These are phyloP conservation scores for Dicyrtomina minuta DNA, from an alignment of 2,888 invertebrate genomes.

Conservation along the genomic window DNA sequence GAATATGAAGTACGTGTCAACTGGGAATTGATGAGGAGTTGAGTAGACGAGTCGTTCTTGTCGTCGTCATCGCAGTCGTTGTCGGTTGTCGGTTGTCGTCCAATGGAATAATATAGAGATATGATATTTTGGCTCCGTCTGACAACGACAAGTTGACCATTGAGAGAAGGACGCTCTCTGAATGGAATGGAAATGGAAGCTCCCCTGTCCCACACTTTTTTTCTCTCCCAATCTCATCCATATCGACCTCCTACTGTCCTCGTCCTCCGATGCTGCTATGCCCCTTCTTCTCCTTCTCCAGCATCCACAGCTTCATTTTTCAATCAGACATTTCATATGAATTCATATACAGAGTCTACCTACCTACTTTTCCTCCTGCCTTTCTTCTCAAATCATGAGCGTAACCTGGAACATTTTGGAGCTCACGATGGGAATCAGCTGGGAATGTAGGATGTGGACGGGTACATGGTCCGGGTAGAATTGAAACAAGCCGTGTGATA, in stretches of 20 bases:
- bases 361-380: background rate
- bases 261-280: too few species aligned
- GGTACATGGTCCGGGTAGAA: too few species aligned
- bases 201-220: constrained; percentile 5
- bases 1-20: constrained; percentile 31
- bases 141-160: constrained; percentile 36
- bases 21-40: constrained; percentile 30
- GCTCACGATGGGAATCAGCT: too few species aligned
- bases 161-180: background rate
- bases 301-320: constrained; percentile 35
- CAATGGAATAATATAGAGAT: constrained; percentile 14
- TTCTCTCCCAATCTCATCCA: background rate
- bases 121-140: constrained; percentile 18
- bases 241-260: constrained; percentile 34
- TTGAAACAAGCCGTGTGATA: too few species aligned
- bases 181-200: constrained; percentile 29
- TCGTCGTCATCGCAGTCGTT: too few species aligned
- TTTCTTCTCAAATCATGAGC: too few species aligned
- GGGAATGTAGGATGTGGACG: too few species aligned
- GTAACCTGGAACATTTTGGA: too few species aligned
- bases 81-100: background rate
- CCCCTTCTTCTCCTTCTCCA: constrained; percentile 8
- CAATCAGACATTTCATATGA: constrained; percentile 34
- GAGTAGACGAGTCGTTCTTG: background rate
- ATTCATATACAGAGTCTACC: constrained; percentile 24